Evolutionary conservation across 1,140 invertebrate genomes (phyloP).

Genomic region (Spodoptera litura): DNA sequence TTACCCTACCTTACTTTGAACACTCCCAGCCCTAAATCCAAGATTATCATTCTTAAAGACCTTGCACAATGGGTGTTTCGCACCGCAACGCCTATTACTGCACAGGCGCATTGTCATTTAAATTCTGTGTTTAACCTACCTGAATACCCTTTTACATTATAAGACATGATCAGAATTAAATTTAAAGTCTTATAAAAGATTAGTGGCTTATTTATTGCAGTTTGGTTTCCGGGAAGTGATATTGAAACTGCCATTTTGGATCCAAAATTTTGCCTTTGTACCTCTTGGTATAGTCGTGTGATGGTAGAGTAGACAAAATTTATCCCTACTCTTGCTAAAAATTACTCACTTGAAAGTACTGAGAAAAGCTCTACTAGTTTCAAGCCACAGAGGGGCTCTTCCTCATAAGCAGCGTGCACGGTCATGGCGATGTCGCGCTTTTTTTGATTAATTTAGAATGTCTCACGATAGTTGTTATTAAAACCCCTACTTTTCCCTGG

Average conservation of each 20-base stretch:
- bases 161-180: conserved; percentile 57
- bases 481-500: too few species aligned
- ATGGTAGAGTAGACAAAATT: too few species aligned
- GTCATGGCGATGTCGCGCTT: too few species aligned
- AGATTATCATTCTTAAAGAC: conserved; percentile 71
- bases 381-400: too few species aligned
- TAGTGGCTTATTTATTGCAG: conserved; percentile 38
- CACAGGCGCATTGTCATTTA: conserved; percentile 75
- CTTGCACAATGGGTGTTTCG: conserved; percentile 69
- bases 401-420: too few species aligned
- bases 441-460: too few species aligned
- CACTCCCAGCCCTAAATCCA: conserved; percentile 11
- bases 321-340: too few species aligned
- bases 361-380: too few species aligned
- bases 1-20: neutral
- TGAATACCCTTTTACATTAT: conserved; percentile 47
- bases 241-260: conserved; percentile 25
- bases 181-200: conserved; percentile 46
- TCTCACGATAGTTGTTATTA: too few species aligned
- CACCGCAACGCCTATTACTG: conserved; percentile 82
- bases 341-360: too few species aligned
- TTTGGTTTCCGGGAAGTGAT: conserved; percentile 42
- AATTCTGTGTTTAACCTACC: conserved; percentile 74
- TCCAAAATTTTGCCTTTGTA: neutral
- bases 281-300: too few species aligned